These are phyloP conservation scores for Tipula vernalis DNA, from an alignment of 2,888 invertebrate genomes.

Conservation along the genomic window DNA sequence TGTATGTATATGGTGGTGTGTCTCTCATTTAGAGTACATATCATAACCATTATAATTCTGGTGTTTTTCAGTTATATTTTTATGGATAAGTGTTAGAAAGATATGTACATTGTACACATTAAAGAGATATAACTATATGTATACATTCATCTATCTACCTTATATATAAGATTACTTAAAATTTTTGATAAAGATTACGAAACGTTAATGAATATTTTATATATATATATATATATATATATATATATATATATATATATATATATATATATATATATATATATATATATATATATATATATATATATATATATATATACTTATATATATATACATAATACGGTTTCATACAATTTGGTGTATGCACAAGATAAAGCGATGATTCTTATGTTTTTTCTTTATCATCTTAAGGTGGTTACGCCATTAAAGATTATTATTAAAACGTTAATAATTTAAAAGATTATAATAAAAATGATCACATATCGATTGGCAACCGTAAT, in stretches of 20 bases:
- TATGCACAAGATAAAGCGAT: neutral
- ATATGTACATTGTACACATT: neutral
- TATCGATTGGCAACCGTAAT: neutral
- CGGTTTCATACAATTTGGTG: neutral
- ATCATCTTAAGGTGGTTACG: neutral
- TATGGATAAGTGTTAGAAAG: neutral
- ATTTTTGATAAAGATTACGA: neutral
- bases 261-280: no score
- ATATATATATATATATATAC: neutral
- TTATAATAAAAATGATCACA: neutral
- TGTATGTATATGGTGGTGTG: neutral
- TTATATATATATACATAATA: neutral
- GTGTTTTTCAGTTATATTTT: neutral
- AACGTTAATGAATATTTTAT: neutral
- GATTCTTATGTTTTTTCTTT: neutral
- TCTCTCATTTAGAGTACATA: neutral
- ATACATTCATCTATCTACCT: neutral
- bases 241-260: no score
- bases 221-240: no score
- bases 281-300: no score
- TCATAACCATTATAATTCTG: neutral
- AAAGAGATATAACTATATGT: neutral
- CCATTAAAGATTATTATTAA: neutral
- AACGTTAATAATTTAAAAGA: neutral
- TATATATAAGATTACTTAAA: neutral